These are phyloP conservation scores for Carettochelys insculpta DNA, from an alignment of 2,113 vertebrate genomes.

Conservation along the genomic window DNA sequence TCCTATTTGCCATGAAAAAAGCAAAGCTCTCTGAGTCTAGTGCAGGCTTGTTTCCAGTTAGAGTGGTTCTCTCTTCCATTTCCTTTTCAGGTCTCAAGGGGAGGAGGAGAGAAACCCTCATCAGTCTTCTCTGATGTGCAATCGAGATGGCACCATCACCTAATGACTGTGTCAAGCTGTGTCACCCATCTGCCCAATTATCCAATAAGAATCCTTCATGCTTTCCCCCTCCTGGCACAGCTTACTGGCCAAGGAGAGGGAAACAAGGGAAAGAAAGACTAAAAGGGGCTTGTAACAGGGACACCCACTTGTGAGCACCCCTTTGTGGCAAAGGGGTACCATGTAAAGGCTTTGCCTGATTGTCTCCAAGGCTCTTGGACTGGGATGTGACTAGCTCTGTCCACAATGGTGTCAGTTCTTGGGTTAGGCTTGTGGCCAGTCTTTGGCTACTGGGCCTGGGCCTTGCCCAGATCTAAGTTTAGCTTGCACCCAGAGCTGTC, in stretches of 20 bases:
- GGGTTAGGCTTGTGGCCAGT: no score
- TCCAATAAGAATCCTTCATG: not conserved
- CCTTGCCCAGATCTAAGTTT: no score
- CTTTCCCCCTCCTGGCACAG: not conserved
- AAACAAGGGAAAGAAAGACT: rapidly evolving
- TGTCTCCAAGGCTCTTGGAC: no score
- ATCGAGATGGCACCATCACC: not conserved
- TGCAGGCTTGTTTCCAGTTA: not conserved
- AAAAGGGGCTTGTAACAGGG: no score
- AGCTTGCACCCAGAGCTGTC: no score
- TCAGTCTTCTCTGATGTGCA: not conserved
- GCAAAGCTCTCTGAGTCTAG: not conserved
- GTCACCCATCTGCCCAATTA: not conserved
- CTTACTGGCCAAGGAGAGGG: not conserved
- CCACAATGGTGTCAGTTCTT: no score
- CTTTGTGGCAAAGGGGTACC: no score
- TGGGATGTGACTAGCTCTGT: no score
- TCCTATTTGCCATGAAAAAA: not conserved
- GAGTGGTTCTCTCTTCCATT: not conserved
- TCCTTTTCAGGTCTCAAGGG: not conserved
- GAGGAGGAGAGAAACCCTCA: not conserved
- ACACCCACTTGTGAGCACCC: no score
- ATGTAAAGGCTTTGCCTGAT: no score
- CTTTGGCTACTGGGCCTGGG: no score
- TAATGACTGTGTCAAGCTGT: not conserved